Base-by-base conservation (phyloP, 92 coral and sea anemone species). In the Bergia puertoricense region DNA sequence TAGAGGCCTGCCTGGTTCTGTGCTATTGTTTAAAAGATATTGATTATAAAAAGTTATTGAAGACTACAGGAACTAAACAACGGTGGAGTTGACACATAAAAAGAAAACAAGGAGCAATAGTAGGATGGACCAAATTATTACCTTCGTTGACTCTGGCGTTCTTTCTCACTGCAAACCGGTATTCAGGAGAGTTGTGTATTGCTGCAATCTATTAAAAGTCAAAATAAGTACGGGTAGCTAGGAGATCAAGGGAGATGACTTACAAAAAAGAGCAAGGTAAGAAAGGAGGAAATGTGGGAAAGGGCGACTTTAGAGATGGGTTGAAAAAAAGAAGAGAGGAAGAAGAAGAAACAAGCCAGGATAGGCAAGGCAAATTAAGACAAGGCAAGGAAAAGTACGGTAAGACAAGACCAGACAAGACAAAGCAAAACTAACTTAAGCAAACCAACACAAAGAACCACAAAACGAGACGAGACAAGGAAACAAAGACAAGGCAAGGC, bases 91-190 rank as follows among this genome's bases (percentile, higher is more conserved):
- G 51, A 46, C 6, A 46, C 8, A 4, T 54, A 6, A 4, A 3
- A 5, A 62, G 30, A 16, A 62, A 54, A 2, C 69, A 20, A 62
- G 30, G 69, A 16, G 20, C 69, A 62, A 62, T 6, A 14, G 23
- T 6, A 62, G 69, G 20, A 4, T 0, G 30, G 30, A 18, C 0
- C 23, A 62, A 80, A 43, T 15, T 1, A 46, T 46, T 86, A 94
- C 97, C 90, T 91, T 86, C 74, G 89, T 94, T 92, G 8, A 94
- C 94, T 86, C 84, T 86, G 73, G 98, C 98, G 81, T 89, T 92
- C 74, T 91, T 86, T 30, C 95, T 81, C 18, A 92, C 92, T 39
- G 91, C 98, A 42, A 94, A 81, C 46, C 88, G 84, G 56, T 92
- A 92, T 76, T 94, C 98, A 10, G 98, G 95, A 8, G 96, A 81